phyloP scores from a whole-genome alignment of 2,888 invertebrate species.

The Andrena fulva region DNA sequence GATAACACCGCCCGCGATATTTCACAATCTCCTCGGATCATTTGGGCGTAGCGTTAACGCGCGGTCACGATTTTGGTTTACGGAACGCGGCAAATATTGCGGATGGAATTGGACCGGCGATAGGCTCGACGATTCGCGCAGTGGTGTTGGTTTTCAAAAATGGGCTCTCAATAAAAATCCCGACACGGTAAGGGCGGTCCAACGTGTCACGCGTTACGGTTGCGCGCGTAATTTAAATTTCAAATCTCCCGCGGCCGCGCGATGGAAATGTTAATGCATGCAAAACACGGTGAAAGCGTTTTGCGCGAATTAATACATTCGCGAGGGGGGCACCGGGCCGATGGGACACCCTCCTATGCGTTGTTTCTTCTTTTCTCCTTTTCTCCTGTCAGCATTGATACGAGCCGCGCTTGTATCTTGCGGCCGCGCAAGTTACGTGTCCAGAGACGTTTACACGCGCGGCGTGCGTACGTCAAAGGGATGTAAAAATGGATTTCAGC shows the following conservation, averaged over 20 bases:
- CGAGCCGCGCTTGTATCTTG: background rate
- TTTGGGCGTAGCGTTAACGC: background rate
- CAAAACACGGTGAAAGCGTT: conserved; percentile 31
- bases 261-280: conserved; percentile 63
- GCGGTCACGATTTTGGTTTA: background rate
- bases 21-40: background rate
- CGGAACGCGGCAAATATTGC: background rate
- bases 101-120: background rate
- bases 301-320: conserved; percentile 56
- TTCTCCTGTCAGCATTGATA: background rate
- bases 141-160: background rate
- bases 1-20: background rate
- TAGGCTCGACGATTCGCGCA: background rate
- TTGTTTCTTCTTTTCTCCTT: background rate
- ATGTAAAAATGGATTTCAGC: conserved; percentile 54
- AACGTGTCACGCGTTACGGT: conserved; percentile 54
- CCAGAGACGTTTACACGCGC: conserved; percentile 11
- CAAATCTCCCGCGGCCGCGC: conserved; percentile 54
- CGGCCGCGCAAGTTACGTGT: conserved; percentile 3
- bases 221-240: conserved; percentile 65
- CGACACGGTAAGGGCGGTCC: conserved; percentile 69
- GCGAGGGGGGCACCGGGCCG: background rate
- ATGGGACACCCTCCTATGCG: background rate
- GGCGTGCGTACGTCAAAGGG: conserved; percentile 49
- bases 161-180: conserved; percentile 57